Percentiles rank a stretch among this genome's conserved stretches.
Evolutionary conservation across 1,140 invertebrate genomes (phyloP).

Genomic region (Vanessa atalanta): DNA sequence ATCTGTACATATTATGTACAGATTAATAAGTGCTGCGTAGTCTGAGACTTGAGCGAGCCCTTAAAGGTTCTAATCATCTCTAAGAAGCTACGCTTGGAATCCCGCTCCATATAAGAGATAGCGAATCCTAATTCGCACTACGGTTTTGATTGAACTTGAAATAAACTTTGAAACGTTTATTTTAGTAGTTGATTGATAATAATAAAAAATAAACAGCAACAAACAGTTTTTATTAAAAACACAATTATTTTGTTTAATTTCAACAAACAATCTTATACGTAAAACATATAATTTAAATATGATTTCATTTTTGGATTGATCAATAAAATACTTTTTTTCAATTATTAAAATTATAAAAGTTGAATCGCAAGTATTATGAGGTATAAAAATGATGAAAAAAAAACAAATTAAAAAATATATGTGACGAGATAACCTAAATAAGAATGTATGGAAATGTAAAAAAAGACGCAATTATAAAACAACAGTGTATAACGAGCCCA

Average conservation of each 20-base stretch:
- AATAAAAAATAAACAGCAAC: background rate
- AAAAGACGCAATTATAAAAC: background rate
- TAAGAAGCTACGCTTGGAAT: constrained; percentile 12
- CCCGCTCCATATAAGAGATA: constrained; percentile 1
- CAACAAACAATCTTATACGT: too few species aligned
- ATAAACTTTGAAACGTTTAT: too few species aligned
- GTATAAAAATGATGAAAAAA: too few species aligned
- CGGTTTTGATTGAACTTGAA: background rate
- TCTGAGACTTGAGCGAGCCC: constrained; percentile 15
- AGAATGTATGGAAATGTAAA: background rate
- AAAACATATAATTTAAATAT: too few species aligned
- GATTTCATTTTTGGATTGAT: too few species aligned
- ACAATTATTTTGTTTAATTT: too few species aligned
- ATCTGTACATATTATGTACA: background rate
- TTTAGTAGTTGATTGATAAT: too few species aligned
- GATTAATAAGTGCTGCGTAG: constrained; percentile 9
- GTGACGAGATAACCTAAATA: too few species aligned
- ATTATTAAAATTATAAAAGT: too few species aligned
- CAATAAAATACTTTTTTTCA: too few species aligned
- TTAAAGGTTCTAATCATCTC: constrained; percentile 25
- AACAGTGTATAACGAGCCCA: background rate
- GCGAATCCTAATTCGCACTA: background rate
- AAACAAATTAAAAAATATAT: too few species aligned
- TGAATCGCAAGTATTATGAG: too few species aligned
- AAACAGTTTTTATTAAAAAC: background rate